These are phyloP conservation scores for Aphis gossypii DNA, from an alignment of 1,140 invertebrate species.

Conservation along the genomic window DNA sequence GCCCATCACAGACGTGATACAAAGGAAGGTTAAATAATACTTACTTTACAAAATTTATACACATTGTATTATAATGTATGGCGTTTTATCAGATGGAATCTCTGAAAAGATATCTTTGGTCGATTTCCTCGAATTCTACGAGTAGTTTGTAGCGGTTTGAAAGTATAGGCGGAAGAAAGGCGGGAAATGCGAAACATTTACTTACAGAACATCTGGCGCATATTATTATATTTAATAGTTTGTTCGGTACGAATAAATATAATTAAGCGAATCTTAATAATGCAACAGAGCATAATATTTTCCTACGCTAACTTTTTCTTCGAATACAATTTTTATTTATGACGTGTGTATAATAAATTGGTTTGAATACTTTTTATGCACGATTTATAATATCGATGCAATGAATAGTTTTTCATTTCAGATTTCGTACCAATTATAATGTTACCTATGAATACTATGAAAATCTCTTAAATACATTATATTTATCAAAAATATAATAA, in stretches of 20 bases:
- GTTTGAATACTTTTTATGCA: background rate
- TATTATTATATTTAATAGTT: constrained; percentile 12
- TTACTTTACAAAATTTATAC: background rate
- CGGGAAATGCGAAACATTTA: background rate
- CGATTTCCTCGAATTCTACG: background rate
- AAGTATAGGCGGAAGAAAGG: background rate
- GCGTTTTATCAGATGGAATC: too few relatives aligned
- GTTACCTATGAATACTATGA: background rate
- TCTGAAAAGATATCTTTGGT: background rate
- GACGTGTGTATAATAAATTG: background rate
- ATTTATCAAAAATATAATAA: background rate
- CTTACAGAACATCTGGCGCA: background rate
- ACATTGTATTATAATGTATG: too few relatives aligned
- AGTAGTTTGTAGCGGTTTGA: background rate
- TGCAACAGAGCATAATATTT: background rate
- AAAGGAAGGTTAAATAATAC: background rate
- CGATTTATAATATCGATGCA: background rate
- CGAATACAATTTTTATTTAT: background rate
- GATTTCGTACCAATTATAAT: background rate
- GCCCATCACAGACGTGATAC: background rate
- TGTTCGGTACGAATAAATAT: background rate
- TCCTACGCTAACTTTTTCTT: background rate
- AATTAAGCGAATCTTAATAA: background rate
- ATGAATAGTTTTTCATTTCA: background rate
- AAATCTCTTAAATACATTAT: background rate